These are phyloP conservation scores for Glaucidium brasilianum DNA, from an alignment of 2,113 vertebrate genomes.

Conservation along the genomic window DNA sequence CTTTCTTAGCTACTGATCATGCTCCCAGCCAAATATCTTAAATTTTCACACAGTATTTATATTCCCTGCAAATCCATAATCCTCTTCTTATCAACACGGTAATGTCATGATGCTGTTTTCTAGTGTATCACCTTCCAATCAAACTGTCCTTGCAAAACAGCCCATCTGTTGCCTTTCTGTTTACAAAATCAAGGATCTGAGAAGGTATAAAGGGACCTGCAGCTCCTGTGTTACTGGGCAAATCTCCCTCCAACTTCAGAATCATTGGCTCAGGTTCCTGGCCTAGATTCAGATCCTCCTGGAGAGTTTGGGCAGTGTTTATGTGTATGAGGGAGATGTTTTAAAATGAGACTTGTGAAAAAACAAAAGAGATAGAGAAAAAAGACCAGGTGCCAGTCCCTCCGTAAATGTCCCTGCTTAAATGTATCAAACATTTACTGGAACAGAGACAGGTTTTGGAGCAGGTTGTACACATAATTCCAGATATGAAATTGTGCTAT, in stretches of 20 bases:
- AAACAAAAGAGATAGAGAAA: background rate
- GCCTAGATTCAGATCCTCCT: background rate
- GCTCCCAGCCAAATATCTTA: background rate
- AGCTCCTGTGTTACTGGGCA: background rate
- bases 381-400: background rate
- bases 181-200: background rate
- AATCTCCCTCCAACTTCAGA: background rate
- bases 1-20: background rate
- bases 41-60: background rate
- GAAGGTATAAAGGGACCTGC: background rate
- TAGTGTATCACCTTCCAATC: background rate
- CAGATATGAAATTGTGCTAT: background rate
- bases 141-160: background rate
- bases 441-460: conserved; percentile 1
- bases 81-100: background rate
- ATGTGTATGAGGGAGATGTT: background rate
- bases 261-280: background rate
- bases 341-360: background rate
- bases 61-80: background rate
- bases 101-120: background rate
- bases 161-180: background rate
- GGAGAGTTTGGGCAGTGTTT: background rate
- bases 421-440: background rate
- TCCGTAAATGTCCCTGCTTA: background rate
- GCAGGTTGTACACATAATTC: background rate